Conservation (phyloP, 2,888 invertebrate species). For the Mesoligia furuncula region DNA sequence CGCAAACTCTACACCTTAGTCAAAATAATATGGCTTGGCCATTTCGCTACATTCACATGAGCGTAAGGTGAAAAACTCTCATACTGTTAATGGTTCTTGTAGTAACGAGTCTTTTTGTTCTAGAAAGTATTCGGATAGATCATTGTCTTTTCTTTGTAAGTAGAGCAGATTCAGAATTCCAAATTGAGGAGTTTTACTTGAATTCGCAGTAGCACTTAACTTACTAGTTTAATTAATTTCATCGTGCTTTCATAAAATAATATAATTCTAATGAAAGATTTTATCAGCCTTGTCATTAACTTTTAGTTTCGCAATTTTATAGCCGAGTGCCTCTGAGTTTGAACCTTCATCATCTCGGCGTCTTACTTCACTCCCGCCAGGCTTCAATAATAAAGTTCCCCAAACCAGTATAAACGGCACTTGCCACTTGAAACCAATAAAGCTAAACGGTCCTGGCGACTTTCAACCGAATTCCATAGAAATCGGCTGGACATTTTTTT, state of each 20-base stretch:
- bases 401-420: conserved; percentile 56
- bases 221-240: conserved; percentile 28
- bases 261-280: conserved; percentile 44
- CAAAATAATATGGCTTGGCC: no score
- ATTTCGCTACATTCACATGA: no score
- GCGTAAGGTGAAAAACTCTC: no score
- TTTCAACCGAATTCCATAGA: conserved; percentile 49
- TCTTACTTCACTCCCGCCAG: conserved; percentile 43
- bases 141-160: conserved; percentile 13
- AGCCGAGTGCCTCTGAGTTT: conserved; percentile 30
- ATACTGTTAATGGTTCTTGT: no score
- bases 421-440: conserved; percentile 54
- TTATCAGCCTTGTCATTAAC: conserved; percentile 47
- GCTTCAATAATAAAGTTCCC: conserved; percentile 55
- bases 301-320: conserved; percentile 55
- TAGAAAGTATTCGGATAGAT: conserved; percentile 14
- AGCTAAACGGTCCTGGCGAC: conserved; percentile 52
- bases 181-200: conserved; percentile 6
- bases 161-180: conserved; percentile 16
- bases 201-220: conserved; percentile 7
- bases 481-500: conserved; percentile 58
- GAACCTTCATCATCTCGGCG: conserved; percentile 40
- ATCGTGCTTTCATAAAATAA: conserved; percentile 24
- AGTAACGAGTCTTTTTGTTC: conserved; percentile 46
- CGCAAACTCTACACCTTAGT: no score